phyloP scores from a whole-genome alignment of 2,797 vertebrate genomes.

The Decapterus maruadsi region DNA sequence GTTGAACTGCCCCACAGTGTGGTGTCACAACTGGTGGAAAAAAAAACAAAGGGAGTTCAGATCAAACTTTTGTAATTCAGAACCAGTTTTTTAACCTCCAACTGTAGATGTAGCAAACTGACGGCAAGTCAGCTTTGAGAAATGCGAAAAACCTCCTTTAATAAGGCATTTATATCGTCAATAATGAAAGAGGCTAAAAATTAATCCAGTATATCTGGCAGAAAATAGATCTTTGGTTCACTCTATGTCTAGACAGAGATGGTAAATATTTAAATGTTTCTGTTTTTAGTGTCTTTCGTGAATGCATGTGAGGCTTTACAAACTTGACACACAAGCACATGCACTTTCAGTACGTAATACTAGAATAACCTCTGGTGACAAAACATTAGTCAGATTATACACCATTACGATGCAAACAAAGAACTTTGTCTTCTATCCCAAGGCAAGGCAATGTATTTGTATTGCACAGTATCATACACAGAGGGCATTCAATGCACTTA shows the following conservation, averaged over 20 bases:
- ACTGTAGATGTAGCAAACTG: neutral
- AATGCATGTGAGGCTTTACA: slow-evolving; percentile 10
- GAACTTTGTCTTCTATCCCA: neutral
- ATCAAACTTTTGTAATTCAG: slow-evolving; percentile 33
- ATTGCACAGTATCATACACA: too few species aligned
- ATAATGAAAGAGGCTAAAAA: neutral
- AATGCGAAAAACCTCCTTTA: slow-evolving; percentile 1
- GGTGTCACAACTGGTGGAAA: slow-evolving; percentile 10
- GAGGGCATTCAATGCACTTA: too few species aligned
- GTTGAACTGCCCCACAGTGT: slow-evolving; percentile 27
- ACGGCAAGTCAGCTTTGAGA: neutral
- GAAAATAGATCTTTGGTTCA: neutral
- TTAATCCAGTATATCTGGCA: neutral
- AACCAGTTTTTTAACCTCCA: neutral
- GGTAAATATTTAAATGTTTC: slow-evolving; percentile 3
- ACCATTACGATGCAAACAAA: neutral
- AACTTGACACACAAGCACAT: neutral
- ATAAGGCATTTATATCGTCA: slow-evolving; percentile 8
- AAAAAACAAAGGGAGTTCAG: slow-evolving; percentile 18
- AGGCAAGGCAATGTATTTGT: too few species aligned
- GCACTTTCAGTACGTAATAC: too few species aligned
- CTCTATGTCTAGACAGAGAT: neutral
- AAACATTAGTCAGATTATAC: neutral
- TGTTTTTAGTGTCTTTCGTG: slow-evolving; percentile 5
- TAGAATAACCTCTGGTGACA: too few species aligned